Evolutionary conservation across 92 coral and sea anemone genomes (phyloP), one percentile per base, ranked within the genome.

Genomic region (Siderastrea radians): DNA sequence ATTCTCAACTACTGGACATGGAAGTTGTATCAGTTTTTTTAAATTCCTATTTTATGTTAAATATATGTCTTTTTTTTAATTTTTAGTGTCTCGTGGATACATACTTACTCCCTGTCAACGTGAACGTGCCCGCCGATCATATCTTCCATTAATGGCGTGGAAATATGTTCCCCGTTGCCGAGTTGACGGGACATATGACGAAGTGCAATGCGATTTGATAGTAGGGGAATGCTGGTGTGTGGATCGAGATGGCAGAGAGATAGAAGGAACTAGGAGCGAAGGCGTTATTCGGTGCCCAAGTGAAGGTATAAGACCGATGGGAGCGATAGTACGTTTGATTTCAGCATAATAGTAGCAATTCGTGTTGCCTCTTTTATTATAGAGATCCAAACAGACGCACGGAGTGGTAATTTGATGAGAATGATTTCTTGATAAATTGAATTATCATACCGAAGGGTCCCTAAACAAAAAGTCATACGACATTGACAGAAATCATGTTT

Each of bases 81-180:
- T 54, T 45, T 19, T n/a, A 93, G 96, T 62, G 46, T 90, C 93
- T 58, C 87, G 87, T 12, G 91, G 93, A 72, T 87, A 75, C 53
- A 90, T 93, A 38, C 76, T 86, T 14, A 90, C 98, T 8, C 94
- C 94, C 38, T 94, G 98, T 77, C 98, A 94, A 83, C 93, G 91
- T 17, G 89, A 87, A 82, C 98, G 88, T 54, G 90, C 89, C 62
- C 88, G 92, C 48, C 86, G 88, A 46, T 68, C 68, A 46, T 79
- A 90, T 83, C 71, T 87, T 26, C 92, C 94, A 3, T 66, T 78
- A 47, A 49, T 83, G 55, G 81, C 86, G 7, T 90, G 90, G 11
- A 85, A 52, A 43, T 84, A 92, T 48, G 86, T 89, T 6, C 94
- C 98, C 63, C 75, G 77, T 69, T 94, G 98, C 67, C 84, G 64